Evolutionary conservation across 2,797 vertebrate genomes (phyloP), one percentile per base, ranked within the genome.

Genomic region (Myripristis murdjan): DNA sequence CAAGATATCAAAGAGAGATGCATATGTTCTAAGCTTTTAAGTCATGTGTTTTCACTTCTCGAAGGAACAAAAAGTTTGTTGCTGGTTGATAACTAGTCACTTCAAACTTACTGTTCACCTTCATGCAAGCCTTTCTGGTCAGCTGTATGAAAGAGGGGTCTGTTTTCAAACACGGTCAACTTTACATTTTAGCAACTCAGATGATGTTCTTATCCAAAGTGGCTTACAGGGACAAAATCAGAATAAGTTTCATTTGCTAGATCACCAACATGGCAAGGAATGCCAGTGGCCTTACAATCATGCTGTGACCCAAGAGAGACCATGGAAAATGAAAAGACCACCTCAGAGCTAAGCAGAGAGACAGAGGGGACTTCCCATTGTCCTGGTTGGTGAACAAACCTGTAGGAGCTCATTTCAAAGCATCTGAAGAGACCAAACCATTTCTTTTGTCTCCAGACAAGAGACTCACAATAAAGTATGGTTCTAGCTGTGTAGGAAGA

Each of bases 401-500:
- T 18, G 44, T 15, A 4, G 47, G 47, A 49, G 16, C n/a, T 22
- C 47, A 31, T 31, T 39, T 14, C 9, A 15, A 3, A 51, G 6
- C 22, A 20, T 46, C 56, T 43, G 0, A 41, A 31, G 51, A 15
- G 2, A 52, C 52, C 18, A 53, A 44, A 68, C 31, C 8, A 35
- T 1, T 20, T 37, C 60, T 53, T 64, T 26, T 37, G 64, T 47
- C 35, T 26, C 11, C 39, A 11, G 41, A 47, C 2, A 31, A 66
- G 47, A 22, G 2, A 56, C 61, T 61, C 12, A 43, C 20, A 73
- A 53, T 52, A 12, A 59, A 35, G 59, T 78, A 74, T 83, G 55
- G 43, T 33, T 82, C 47, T 46, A 72, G 62, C 64, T 61, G 61
- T 62, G 72, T n/a, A 60, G 11, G 4, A 28, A 82, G 69, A 20